Base-by-base conservation (phyloP, 2,888 invertebrate genomes). In the Ischnus inquisitorius region DNA sequence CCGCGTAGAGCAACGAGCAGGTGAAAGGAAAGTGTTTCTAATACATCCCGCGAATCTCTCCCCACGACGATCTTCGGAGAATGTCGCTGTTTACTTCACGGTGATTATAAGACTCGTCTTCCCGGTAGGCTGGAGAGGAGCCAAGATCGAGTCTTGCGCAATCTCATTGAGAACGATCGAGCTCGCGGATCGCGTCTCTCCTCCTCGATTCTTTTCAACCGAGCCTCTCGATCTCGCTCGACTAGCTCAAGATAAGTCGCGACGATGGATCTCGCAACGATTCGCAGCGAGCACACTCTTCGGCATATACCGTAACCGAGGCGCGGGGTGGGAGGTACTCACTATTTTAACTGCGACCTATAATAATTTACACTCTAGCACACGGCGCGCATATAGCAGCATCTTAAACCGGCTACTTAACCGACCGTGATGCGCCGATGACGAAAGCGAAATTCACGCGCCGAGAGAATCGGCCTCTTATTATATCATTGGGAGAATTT, bases 21-120 rank as follows among this genome's bases (percentile, higher is more conserved):
- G 86, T 86, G 86, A 86, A 86, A 84, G 86, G 86, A 82, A 82
- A 79, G 69, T 79, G 65, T 79, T 81, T 84, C 75, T 82, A 76
- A 84, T 84, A 81, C 51, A 48, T 64, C 65, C 46, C 28, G 75
- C 75, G 75, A 84, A 84, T 71, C 79, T 71, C 79, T 48, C 57
- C 39, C 34, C 6, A 1, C 34, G 57, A 69, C 64, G 57, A 72
- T 67, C 14, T 64, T 28, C 43, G 43, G 54, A 64, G 74, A 78
- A 82, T 34, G 60, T 39, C 54, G 22, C 46, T 28, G 62, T 34
- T 48, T 51, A 46, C 57, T 19, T 12, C 41, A 28, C 25, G 57
- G 65, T 48, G 82, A 6, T 67, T 19, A 54, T 65, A 62, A 46
- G 84, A 69, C 83, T 79, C 84, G 69, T 84, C 84, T 81, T 81